Conservation (phyloP, 2,888 invertebrate species). For the Adelognathus sp. region DNA sequence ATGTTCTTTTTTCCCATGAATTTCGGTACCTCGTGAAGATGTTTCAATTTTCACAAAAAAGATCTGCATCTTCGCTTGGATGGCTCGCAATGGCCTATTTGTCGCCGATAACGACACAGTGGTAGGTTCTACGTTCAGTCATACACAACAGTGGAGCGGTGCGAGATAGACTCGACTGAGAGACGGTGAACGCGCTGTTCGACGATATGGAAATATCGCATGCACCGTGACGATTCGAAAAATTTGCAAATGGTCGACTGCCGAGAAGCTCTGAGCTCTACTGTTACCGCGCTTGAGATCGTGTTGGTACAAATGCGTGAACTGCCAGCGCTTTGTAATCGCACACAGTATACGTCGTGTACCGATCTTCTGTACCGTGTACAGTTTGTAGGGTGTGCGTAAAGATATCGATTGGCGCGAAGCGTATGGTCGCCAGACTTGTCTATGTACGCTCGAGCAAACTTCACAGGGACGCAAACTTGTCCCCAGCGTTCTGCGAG, state of each 20-base stretch:
- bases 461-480: conserved; percentile 15
- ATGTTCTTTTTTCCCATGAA: too few species aligned
- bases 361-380: not conserved
- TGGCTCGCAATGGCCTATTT: not conserved
- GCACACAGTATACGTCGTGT: not conserved
- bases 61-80: too few species aligned
- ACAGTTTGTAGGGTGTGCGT: not conserved
- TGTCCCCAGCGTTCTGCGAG: not conserved
- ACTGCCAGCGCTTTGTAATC: not conserved
- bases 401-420: conserved; percentile 15
- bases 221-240: conserved; percentile 35
- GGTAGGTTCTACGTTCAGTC: not conserved
- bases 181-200: not conserved
- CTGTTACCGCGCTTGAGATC: not conserved
- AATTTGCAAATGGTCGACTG: conserved; percentile 29
- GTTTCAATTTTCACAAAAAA: too few species aligned
- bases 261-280: not conserved
- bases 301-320: not conserved
- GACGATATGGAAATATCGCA: conserved; percentile 41
- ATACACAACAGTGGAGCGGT: not conserved
- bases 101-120: not conserved
- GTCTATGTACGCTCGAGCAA: conserved; percentile 10
- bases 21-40: too few species aligned
- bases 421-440: conserved; percentile 13
- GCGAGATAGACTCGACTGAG: not conserved